These are phyloP conservation scores for Halcyon smyrnensis DNA, from an alignment of 2,797 vertebrate species.

Conservation along the genomic window DNA sequence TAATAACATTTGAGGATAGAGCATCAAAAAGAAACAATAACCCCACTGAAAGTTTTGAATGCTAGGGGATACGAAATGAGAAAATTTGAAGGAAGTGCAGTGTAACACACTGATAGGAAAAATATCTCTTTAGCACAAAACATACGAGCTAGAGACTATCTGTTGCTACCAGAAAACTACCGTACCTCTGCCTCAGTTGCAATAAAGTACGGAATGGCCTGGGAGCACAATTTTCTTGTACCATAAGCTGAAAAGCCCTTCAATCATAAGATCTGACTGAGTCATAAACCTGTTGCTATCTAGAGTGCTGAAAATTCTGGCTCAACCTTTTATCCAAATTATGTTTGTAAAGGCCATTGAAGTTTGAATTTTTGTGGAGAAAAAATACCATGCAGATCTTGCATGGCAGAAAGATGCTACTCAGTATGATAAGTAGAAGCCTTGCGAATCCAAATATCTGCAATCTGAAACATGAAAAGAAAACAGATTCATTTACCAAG, in stretches of 20 bases:
- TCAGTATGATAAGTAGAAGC: not conserved
- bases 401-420: not conserved
- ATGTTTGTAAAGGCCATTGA: not conserved
- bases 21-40: not conserved
- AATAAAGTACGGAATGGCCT: not conserved
- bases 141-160: not conserved
- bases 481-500: not conserved
- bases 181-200: not conserved
- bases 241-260: not conserved
- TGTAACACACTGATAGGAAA: not conserved
- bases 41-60: not conserved
- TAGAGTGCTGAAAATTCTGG: slow-evolving; percentile 1
- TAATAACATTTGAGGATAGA: not conserved
- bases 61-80: not conserved
- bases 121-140: not conserved
- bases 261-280: not conserved
- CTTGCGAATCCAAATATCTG: not conserved
- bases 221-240: not conserved
- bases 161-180: not conserved
- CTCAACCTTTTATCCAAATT: not conserved
- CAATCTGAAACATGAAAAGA: not conserved
- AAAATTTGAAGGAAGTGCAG: not conserved
- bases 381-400: not conserved
- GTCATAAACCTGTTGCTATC: not conserved
- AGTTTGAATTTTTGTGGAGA: not conserved